phyloP scores from a whole-genome alignment of 2,888 invertebrate species.

The Orchesella flavescens region DNA sequence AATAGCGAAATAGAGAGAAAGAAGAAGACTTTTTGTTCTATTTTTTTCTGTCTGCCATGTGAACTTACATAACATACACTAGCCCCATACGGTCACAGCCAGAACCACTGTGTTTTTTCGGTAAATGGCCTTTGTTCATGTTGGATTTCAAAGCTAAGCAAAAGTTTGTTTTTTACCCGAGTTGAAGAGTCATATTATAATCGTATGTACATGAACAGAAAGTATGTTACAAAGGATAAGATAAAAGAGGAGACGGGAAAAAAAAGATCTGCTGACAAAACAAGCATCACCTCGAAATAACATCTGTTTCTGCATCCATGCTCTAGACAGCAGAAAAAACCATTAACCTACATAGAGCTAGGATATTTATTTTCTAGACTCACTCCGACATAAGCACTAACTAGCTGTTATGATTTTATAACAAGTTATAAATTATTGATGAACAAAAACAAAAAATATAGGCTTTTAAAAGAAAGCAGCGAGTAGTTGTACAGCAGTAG shows the following conservation, averaged over 20 bases:
- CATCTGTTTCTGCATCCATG: constrained; percentile 59
- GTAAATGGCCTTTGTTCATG: constrained; percentile 28
- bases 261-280: constrained; percentile 10
- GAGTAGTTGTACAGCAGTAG: not conserved
- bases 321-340: constrained; percentile 57
- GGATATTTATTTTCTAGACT: constrained; percentile 37
- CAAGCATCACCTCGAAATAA: constrained; percentile 15
- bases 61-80: too few relatives aligned
- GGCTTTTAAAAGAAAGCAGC: not conserved
- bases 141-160: not conserved
- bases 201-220: not conserved
- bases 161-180: not conserved
- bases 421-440: constrained; percentile 52
- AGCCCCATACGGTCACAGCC: not conserved
- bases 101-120: not conserved
- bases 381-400: constrained; percentile 25
- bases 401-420: constrained; percentile 37
- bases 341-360: constrained; percentile 56
- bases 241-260: constrained; percentile 3
- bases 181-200: not conserved
- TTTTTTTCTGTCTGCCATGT: too few relatives aligned
- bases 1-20: too few relatives aligned
- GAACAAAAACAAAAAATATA: not conserved
- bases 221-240: not conserved
- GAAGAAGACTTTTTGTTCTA: too few relatives aligned